Conservation (phyloP, 1,140 invertebrate genomes). For the Cotesia chilonis region DNA sequence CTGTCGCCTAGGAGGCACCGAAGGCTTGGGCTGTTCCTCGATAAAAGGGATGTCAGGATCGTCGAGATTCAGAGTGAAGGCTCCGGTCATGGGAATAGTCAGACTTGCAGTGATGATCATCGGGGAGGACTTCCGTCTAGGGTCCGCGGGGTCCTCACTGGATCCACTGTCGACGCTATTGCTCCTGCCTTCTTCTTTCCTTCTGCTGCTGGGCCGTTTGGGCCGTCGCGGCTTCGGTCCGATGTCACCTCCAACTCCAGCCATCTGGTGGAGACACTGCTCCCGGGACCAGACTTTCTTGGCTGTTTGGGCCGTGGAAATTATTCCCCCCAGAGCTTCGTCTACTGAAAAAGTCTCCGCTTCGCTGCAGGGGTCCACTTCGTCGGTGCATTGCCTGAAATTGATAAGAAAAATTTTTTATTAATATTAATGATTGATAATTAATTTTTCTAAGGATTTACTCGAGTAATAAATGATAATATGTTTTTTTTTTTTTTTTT, state of each 20-base stretch:
- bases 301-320: slow-evolving; percentile 45
- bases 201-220: slow-evolving; percentile 57
- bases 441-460: too few relatives aligned
- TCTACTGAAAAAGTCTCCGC: slow-evolving; percentile 58
- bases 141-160: slow-evolving; percentile 62
- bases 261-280: slow-evolving; percentile 76
- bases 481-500: too few relatives aligned
- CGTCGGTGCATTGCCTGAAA: slow-evolving; percentile 57
- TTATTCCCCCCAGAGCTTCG: slow-evolving; percentile 41
- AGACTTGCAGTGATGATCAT: slow-evolving; percentile 83
- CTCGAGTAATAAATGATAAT: too few relatives aligned
- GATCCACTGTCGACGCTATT: slow-evolving; percentile 67
- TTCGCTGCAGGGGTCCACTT: slow-evolving; percentile 59
- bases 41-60: slow-evolving; percentile 78
- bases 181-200: slow-evolving; percentile 66
- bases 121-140: slow-evolving; percentile 64
- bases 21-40: slow-evolving; percentile 67
- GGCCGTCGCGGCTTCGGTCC: slow-evolving; percentile 56
- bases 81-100: slow-evolving; percentile 74
- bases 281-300: slow-evolving; percentile 73
- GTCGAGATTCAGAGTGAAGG: slow-evolving; percentile 68
- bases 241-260: slow-evolving; percentile 70
- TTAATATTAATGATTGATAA: too few relatives aligned
- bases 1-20: slow-evolving; percentile 56
- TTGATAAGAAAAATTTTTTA: slow-evolving; percentile 19